A percentile compares a stretch with the other conserved stretches of the same genome.
These are phyloP conservation scores for Steinernema feltiae DNA, from an alignment of 1,140 invertebrate genomes.

Conservation along the genomic window DNA sequence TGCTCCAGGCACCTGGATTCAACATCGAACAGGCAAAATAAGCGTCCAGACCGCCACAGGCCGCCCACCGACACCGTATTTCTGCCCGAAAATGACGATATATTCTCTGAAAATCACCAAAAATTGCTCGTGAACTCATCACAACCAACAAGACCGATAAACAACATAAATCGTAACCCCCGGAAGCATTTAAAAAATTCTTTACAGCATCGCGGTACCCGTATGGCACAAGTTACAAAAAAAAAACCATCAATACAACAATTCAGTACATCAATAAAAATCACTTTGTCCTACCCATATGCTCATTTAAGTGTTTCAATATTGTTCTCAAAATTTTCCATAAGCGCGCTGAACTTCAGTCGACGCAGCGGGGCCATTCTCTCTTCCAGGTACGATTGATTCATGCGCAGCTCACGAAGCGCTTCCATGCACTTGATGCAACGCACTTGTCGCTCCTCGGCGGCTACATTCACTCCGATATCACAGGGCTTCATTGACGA, in stretches of 20 bases:
- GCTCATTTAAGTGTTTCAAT: neutral
- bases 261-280: neutral
- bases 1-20: too few species aligned
- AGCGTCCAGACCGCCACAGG: too few species aligned
- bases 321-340: neutral
- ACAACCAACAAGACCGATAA: too few species aligned
- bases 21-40: too few species aligned
- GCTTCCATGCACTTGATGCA: constrained; percentile 4
- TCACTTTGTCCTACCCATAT: constrained; percentile 6
- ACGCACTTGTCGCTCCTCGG: neutral
- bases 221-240: too few species aligned
- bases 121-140: too few species aligned
- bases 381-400: neutral
- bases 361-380: neutral
- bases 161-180: too few species aligned
- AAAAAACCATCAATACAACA: neutral
- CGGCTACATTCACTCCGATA: neutral
- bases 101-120: too few species aligned
- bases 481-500: neutral
- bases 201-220: too few species aligned
- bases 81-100: too few species aligned
- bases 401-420: neutral
- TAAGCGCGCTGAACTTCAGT: neutral
- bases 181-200: too few species aligned
- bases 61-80: too few species aligned